Evolutionary conservation across 2,113 vertebrate species (phyloP).

Genomic region (Leptobrachium ailaonicum): DNA sequence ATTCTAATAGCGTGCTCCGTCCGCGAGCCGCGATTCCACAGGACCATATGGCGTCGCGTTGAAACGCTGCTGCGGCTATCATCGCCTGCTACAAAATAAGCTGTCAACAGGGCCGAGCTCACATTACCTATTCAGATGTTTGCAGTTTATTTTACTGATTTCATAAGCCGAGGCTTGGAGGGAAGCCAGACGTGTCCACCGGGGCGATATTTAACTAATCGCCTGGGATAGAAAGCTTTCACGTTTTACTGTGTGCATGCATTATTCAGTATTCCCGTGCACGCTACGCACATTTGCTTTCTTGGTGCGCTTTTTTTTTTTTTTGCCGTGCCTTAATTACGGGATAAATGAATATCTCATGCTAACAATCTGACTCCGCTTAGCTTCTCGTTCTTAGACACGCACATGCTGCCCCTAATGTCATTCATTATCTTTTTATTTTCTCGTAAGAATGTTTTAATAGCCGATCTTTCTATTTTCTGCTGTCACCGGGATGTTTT

Average conservation of each 20-base stretch:
- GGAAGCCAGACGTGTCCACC: neutral
- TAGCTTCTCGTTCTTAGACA: neutral
- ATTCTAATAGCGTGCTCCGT: neutral
- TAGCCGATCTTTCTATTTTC: too few species aligned
- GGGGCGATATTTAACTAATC: neutral
- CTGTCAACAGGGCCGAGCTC: neutral
- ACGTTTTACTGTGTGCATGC: neutral
- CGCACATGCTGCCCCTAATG: neutral
- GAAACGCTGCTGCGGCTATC: neutral
- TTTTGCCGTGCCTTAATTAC: neutral
- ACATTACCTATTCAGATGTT: conserved; percentile 9
- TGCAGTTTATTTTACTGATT: neutral
- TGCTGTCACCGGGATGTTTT: too few species aligned
- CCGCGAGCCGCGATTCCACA: neutral
- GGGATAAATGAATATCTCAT: conserved; percentile 4
- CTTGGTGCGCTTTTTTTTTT: neutral
- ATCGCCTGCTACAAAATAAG: neutral
- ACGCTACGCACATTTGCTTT: neutral
- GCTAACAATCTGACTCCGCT: neutral
- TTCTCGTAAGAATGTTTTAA: too few species aligned
- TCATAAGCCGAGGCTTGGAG: neutral
- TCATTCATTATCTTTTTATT: neutral
- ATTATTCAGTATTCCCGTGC: conserved; percentile 14
- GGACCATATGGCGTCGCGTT: neutral
- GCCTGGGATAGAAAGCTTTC: neutral